Conservation (phyloP, 2,113 vertebrate species). For the Stigmatopora argus region DNA sequence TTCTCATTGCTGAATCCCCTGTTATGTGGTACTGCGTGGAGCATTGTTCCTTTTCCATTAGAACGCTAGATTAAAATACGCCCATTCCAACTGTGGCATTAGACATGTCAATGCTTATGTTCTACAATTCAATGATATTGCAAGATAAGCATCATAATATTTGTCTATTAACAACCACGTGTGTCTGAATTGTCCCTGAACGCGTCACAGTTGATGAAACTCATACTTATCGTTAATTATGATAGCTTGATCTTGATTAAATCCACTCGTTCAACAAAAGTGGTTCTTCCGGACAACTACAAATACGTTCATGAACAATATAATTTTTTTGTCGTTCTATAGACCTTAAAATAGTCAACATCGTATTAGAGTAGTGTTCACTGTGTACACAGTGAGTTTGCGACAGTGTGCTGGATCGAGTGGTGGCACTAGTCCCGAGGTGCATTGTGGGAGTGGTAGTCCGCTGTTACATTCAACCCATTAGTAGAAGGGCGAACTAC, state of each 20-base stretch:
- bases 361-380: neutral
- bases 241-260: conserved; percentile 13
- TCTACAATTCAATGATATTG: neutral
- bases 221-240: neutral
- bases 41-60: conserved; percentile 57
- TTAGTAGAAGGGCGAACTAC: neutral
- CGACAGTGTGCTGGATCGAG: neutral
- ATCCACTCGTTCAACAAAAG: neutral
- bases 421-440: neutral
- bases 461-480: too few relatives aligned
- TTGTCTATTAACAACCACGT: neutral
- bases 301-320: neutral
- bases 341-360: neutral
- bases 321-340: neutral
- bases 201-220: neutral
- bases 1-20: conserved; percentile 35
- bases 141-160: neutral
- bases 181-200: neutral
- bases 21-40: conserved; percentile 14
- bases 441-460: neutral
- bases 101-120: neutral
- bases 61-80: conserved; percentile 11
- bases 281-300: neutral
- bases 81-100: conserved; percentile 1
- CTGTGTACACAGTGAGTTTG: neutral